Conservation (phyloP, 2,888 invertebrate genomes). For the Formica aserva region DNA sequence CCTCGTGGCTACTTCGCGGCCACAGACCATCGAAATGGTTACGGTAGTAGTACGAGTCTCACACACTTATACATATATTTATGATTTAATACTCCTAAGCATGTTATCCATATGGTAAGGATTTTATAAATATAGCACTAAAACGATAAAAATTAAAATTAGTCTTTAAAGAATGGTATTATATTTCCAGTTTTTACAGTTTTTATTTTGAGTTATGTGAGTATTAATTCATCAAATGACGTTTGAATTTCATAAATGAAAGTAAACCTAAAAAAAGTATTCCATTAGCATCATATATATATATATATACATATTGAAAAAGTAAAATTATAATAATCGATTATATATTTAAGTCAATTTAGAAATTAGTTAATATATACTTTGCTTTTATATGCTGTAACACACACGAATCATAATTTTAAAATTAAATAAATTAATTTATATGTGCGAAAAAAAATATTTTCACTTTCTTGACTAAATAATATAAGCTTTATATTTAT, state of each 20-base stretch:
- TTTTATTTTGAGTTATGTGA: background rate
- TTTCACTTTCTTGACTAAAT: background rate
- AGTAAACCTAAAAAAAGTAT: background rate
- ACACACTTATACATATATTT: background rate
- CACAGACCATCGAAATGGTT: slow-evolving; percentile 23
- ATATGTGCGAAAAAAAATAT: background rate
- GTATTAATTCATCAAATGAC: background rate
- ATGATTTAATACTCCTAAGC: background rate
- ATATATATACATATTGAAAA: too few relatives aligned
- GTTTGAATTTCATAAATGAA: background rate
- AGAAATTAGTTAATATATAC: background rate
- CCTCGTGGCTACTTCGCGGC: slow-evolving; percentile 20
- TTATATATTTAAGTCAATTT: background rate
- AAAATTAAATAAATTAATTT: background rate
- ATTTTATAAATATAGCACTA: background rate
- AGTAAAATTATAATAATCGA: background rate
- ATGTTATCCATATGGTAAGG: background rate
- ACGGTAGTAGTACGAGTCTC: background rate
- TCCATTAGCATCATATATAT: background rate
- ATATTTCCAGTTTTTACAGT: background rate
- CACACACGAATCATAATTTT: background rate
- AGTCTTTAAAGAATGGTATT: background rate
- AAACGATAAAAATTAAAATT: background rate
- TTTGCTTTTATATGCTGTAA: background rate
- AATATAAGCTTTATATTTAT: background rate